Percentiles rank a stretch among this genome's conserved stretches.
Evolutionary conservation across 2,113 vertebrate species (phyloP).

Genomic region (Smithornis capensis): DNA sequence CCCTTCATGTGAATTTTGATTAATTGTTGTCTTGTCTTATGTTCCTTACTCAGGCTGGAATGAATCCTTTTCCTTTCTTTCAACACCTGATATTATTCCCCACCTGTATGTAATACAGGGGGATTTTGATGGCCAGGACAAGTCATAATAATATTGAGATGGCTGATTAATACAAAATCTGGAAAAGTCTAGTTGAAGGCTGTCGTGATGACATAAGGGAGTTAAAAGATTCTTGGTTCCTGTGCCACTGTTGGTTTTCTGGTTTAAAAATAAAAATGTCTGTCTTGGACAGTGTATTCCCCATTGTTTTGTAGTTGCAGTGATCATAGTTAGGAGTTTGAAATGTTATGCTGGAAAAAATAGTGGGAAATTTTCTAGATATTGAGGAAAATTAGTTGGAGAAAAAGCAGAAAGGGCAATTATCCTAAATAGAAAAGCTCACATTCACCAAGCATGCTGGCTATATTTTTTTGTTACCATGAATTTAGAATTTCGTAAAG

Average conservation of each 20-base stretch:
- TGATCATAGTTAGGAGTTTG: background rate
- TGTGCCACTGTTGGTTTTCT: background rate
- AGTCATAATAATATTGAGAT: background rate
- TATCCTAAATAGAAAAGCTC: background rate
- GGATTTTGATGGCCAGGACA: background rate
- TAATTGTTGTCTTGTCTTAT: constrained; percentile 30
- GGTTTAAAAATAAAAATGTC: background rate
- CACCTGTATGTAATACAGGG: background rate
- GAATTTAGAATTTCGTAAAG: background rate
- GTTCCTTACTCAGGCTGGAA: background rate
- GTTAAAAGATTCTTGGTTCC: background rate
- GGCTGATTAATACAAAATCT: background rate
- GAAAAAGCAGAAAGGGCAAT: background rate
- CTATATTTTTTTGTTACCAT: background rate
- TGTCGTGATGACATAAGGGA: background rate
- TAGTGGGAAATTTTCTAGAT: background rate
- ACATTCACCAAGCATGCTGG: background rate
- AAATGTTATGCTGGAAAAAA: background rate
- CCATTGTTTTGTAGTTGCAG: background rate
- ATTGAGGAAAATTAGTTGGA: background rate
- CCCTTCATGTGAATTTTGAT: constrained; percentile 6
- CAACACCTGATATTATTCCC: constrained; percentile 26
- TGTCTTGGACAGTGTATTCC: background rate
- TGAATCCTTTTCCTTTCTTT: constrained; percentile 53
- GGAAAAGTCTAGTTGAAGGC: background rate